Evolutionary conservation across 1,140 invertebrate species (phyloP).

Genomic region (Ceratina calcarata): DNA sequence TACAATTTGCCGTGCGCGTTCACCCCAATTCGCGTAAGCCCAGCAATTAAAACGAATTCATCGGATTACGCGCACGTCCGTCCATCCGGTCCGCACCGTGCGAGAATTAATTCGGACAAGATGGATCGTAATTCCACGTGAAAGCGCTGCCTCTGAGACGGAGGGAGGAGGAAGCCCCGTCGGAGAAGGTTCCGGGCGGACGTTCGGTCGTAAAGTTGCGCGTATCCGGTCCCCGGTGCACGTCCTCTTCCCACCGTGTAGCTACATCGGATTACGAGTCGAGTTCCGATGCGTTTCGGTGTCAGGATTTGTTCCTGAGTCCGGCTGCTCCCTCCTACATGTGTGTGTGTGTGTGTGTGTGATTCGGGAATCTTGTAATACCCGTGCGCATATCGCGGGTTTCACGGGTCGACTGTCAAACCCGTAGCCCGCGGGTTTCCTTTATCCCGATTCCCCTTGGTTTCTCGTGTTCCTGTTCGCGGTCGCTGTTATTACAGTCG

Average conservation of each 20-base stretch:
- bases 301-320: constrained; percentile 42
- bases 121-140: constrained; percentile 14
- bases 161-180: neutral
- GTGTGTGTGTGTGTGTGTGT: neutral
- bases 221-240: constrained; percentile 35
- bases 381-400: constrained; percentile 35
- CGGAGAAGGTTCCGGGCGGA: neutral
- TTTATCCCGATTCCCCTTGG: constrained; percentile 13
- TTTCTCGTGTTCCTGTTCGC: neutral
- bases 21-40: neutral
- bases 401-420: constrained; percentile 61
- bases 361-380: constrained; percentile 39
- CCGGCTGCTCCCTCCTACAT: too few relatives aligned
- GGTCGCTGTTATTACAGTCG: neutral
- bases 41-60: constrained; percentile 31
- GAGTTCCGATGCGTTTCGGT: constrained; percentile 51
- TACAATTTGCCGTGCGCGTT: neutral
- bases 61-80: neutral
- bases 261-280: constrained; percentile 57
- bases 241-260: constrained; percentile 24
- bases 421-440: constrained; percentile 34
- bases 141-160: neutral
- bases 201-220: constrained; percentile 46
- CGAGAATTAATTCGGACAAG: constrained; percentile 19
- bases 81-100: neutral